Evolutionary conservation across 2,888 invertebrate genomes (phyloP).

Genomic region (Chaitophorus viminalis): DNA sequence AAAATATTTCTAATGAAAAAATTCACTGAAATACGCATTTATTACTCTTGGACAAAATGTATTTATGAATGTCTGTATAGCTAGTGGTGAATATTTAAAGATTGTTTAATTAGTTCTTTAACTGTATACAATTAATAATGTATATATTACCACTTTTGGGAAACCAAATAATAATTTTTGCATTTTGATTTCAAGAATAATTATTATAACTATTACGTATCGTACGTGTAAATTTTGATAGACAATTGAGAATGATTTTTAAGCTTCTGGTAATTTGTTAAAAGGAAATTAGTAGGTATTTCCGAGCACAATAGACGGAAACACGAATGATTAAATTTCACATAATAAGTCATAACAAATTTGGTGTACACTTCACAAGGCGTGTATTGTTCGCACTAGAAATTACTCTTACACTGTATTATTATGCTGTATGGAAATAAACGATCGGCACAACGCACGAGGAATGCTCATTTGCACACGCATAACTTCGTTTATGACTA

Average conservation of each 20-base stretch:
- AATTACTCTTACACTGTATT: neutral
- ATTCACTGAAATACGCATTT: too few species aligned
- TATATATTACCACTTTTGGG: too few species aligned
- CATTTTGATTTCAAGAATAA: too few species aligned
- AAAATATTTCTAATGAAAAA: too few species aligned
- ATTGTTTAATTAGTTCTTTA: too few species aligned
- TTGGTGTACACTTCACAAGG: neutral
- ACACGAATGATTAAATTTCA: neutral
- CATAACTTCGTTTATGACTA: neutral
- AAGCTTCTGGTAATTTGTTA: neutral
- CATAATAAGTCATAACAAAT: neutral
- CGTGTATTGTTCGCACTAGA: constrained; percentile 1
- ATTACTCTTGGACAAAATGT: too few species aligned
- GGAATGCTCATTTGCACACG: neutral
- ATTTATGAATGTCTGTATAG: too few species aligned
- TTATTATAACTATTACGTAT: too few species aligned
- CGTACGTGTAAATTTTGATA: too few species aligned
- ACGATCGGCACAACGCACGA: neutral
- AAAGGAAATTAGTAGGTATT: neutral
- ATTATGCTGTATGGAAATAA: neutral
- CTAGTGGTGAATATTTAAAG: too few species aligned
- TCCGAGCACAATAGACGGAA: neutral
- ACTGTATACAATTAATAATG: too few species aligned
- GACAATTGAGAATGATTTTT: neutral
- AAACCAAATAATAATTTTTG: too few species aligned